phyloP scores from a whole-genome alignment of 2,888 invertebrate genomes.

The Lithophane semibrunnea region DNA sequence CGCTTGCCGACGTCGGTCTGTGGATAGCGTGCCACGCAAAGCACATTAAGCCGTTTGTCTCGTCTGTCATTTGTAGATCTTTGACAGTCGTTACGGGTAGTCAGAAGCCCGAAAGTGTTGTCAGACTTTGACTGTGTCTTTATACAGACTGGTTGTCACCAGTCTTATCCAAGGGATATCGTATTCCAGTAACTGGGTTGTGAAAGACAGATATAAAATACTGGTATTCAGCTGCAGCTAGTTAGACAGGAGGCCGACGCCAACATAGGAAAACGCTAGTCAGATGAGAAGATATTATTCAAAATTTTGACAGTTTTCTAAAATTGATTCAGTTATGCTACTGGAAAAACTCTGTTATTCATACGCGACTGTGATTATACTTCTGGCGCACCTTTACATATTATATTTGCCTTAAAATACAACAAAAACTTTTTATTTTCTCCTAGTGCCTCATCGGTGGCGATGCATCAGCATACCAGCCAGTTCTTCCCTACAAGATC shows the following conservation, averaged over 20 bases:
- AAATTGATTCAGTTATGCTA: too few relatives aligned
- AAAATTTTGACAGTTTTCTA: neutral
- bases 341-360: neutral
- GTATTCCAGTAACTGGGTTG: neutral
- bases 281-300: neutral
- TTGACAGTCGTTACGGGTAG: neutral
- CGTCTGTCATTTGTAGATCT: too few relatives aligned
- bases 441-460: constrained; percentile 85
- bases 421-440: neutral
- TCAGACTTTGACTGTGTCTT: too few relatives aligned
- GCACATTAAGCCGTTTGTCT: neutral
- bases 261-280: neutral
- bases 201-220: neutral
- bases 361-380: neutral
- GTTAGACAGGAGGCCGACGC: neutral
- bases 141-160: too few relatives aligned
- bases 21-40: neutral
- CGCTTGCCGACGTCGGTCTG: too few relatives aligned
- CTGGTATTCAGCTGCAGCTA: neutral
- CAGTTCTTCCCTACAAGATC: constrained; percentile 84
- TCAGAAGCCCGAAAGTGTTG: too few relatives aligned
- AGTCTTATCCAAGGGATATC: neutral
- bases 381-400: neutral
- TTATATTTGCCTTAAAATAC: neutral
- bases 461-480: constrained; percentile 83